phyloP scores from a whole-genome alignment of 2,888 invertebrate species.

The Elegia similella region DNA sequence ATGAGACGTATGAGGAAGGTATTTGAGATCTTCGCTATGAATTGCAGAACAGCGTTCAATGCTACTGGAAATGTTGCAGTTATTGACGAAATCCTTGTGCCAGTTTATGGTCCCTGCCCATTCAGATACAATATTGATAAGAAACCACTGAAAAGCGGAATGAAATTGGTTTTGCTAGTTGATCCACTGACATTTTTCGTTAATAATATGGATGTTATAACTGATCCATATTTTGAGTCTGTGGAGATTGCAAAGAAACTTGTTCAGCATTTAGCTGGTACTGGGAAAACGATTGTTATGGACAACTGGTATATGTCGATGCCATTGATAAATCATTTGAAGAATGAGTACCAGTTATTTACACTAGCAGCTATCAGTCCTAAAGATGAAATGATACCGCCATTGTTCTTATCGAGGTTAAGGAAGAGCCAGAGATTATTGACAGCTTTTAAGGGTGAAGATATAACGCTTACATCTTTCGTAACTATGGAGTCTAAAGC shows the following conservation, averaged over 20 bases:
- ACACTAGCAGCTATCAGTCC: constrained; percentile 58
- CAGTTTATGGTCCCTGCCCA: constrained; percentile 69
- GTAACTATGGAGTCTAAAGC: constrained; percentile 53
- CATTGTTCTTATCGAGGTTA: constrained; percentile 55
- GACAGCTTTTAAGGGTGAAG: constrained; percentile 58
- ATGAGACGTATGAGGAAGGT: constrained; percentile 69
- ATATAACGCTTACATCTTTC: constrained; percentile 57
- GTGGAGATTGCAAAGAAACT: constrained; percentile 59
- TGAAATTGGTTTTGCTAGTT: constrained; percentile 65
- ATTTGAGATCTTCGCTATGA: constrained; percentile 70
- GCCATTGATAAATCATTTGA: constrained; percentile 48
- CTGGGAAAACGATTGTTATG: constrained; percentile 58
- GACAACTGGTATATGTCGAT: constrained; percentile 66
- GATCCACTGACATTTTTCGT: constrained; percentile 69
- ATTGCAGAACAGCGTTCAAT: constrained; percentile 62
- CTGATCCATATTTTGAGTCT: constrained; percentile 56
- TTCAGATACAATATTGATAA: constrained; percentile 65
- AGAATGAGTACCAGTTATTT: constrained; percentile 52
- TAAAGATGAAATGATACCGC: constrained; percentile 57
- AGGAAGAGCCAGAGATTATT: constrained; percentile 51
- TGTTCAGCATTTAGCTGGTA: constrained; percentile 60
- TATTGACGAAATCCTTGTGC: constrained; percentile 69
- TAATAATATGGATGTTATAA: constrained; percentile 67
- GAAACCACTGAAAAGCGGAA: constrained; percentile 58
- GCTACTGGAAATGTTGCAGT: constrained; percentile 51